phyloP scores from a whole-genome alignment of 2,797 vertebrate species.

The Falco rusticolus region DNA sequence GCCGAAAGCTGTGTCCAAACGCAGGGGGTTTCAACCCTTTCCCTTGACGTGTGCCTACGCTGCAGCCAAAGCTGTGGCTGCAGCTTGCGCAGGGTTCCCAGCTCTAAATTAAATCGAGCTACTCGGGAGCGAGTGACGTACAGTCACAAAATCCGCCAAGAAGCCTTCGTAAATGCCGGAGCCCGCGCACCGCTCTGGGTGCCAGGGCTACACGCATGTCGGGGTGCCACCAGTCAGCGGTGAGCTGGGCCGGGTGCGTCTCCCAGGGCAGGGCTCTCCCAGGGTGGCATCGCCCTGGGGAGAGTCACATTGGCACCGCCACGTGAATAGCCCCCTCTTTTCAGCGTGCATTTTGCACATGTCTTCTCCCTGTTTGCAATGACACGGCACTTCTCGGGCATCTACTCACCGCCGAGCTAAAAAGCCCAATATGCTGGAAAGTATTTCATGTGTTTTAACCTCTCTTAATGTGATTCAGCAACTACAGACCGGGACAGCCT shows the following conservation, averaged over 20 bases:
- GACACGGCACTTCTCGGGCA: constrained; percentile 61
- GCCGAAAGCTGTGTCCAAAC: background rate
- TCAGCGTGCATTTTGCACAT: background rate
- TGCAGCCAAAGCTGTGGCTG: background rate
- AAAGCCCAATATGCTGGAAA: constrained; percentile 37
- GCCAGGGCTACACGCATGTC: background rate
- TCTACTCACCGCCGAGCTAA: constrained; percentile 7
- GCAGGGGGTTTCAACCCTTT: background rate
- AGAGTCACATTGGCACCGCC: background rate
- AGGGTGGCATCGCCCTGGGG: background rate
- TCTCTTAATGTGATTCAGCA: constrained; percentile 55
- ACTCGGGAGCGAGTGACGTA: background rate
- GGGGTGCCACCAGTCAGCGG: background rate
- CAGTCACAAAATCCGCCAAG: background rate
- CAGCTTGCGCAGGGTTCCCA: background rate
- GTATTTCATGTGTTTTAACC: constrained; percentile 41
- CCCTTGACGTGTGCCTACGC: background rate
- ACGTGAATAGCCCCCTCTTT: background rate
- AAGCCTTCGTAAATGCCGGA: background rate
- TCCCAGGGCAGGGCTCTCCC: background rate
- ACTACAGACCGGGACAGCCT: background rate
- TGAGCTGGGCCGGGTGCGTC: background rate
- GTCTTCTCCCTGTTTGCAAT: background rate
- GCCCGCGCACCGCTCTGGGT: background rate
- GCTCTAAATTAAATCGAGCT: background rate